A percentile compares a stretch with the other conserved stretches of the same genome.
Conservation (phyloP, 2,113 vertebrate genomes). For the Mastomys natalensis region DNA sequence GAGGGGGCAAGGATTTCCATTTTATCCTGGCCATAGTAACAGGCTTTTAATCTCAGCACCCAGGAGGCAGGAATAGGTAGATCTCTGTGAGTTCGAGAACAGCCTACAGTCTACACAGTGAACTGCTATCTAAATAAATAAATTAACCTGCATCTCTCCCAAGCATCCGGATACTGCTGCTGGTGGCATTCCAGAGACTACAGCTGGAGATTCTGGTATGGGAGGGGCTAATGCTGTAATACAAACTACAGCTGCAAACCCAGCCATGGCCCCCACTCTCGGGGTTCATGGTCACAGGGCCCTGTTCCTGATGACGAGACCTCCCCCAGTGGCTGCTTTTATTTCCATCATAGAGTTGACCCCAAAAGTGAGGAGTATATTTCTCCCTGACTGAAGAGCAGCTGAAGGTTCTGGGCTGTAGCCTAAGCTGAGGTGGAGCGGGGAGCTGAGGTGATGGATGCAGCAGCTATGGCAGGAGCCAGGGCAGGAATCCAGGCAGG, state of each 20-base stretch:
- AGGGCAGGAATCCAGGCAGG: neutral
- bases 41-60: neutral
- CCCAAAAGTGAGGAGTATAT: neutral
- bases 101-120: neutral
- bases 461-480: neutral
- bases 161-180: neutral
- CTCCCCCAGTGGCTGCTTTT: neutral
- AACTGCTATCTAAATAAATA: neutral
- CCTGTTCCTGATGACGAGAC: neutral
- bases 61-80: neutral
- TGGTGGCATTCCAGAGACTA: neutral
- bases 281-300: neutral
- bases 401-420: neutral
- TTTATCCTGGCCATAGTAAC: neutral
- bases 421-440: neutral
- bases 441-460: neutral
- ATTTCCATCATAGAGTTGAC: constrained; percentile 51
- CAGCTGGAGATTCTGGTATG: neutral
- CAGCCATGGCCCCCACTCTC: neutral
- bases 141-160: neutral
- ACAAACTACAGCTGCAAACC: neutral
- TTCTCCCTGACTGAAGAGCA: neutral
- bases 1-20: neutral
- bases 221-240: neutral
- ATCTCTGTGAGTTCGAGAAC: neutral